phyloP scores from a whole-genome alignment of 1,140 invertebrate genomes.

The Nasonia longicornis region DNA sequence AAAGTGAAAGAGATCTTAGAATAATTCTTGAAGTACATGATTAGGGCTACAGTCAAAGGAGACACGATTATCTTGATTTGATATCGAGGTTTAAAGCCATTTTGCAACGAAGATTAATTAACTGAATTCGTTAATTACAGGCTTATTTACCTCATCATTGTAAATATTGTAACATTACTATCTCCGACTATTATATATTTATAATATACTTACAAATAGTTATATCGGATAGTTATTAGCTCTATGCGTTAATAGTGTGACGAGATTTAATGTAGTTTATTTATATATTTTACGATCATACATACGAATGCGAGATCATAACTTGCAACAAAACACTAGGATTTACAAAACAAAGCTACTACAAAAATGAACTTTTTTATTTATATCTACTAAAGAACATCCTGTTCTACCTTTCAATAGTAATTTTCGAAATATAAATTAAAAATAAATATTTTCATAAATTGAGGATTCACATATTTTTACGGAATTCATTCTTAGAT shows the following conservation, averaged over 20 bases:
- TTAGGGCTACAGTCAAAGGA: conserved; percentile 33
- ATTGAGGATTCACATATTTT: neutral
- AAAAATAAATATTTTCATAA: neutral
- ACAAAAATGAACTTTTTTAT: conserved; percentile 26
- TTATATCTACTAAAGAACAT: neutral
- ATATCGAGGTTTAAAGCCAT: conserved; percentile 24
- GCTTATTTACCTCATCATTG: conserved; percentile 57
- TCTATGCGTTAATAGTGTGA: conserved; percentile 54
- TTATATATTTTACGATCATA: conserved; percentile 56
- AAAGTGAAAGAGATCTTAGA: conserved; percentile 8
- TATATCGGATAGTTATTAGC: conserved; percentile 51
- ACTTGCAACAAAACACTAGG: conserved; percentile 21
- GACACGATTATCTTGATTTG: conserved; percentile 38
- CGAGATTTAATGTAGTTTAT: conserved; percentile 54
- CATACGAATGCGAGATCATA: conserved; percentile 36
- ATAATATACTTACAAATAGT: conserved; percentile 53
- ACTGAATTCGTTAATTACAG: conserved; percentile 43
- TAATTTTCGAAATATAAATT: neutral
- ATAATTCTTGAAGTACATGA: conserved; percentile 33
- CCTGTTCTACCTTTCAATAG: no score
- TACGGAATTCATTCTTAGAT: neutral
- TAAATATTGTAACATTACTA: conserved; percentile 65
- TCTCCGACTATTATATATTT: conserved; percentile 59
- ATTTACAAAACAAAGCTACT: conserved; percentile 39
- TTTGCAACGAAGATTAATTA: conserved; percentile 41